Percentiles rank a stretch among this genome's conserved stretches.
Conservation (phyloP, 2,888 invertebrate genomes). For the Malthinus flaveolus region DNA sequence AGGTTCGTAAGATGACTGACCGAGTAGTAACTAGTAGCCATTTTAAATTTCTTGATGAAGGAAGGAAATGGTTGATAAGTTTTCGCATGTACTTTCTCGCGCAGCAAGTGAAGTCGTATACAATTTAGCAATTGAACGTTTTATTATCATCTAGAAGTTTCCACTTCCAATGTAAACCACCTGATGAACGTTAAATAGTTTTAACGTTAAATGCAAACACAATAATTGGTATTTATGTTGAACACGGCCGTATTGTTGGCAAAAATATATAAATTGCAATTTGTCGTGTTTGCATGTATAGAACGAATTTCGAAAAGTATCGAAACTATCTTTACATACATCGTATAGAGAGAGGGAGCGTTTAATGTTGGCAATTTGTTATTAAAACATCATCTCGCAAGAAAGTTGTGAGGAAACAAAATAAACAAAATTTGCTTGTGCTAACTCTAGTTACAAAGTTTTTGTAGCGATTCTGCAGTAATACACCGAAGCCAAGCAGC, state of each 20-base stretch:
- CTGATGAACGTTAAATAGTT: neutral
- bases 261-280: too few relatives aligned
- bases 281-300: too few relatives aligned
- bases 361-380: constrained; percentile 3
- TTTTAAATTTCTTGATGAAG: too few relatives aligned
- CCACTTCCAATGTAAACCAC: neutral
- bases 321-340: neutral
- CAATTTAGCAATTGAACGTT: too few relatives aligned
- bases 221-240: neutral
- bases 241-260: neutral
- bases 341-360: neutral
- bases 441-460: constrained; percentile 22
- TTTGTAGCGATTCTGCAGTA: constrained; percentile 26
- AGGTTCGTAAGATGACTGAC: too few relatives aligned
- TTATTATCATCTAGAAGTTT: too few relatives aligned
- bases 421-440: constrained; percentile 22
- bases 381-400: constrained; percentile 10
- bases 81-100: too few relatives aligned
- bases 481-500: constrained; percentile 21
- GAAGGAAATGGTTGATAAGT: too few relatives aligned
- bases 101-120: too few relatives aligned
- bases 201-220: neutral
- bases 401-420: constrained; percentile 12
- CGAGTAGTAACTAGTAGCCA: too few relatives aligned
- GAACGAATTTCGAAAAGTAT: too few relatives aligned